Percentiles rank a stretch among this genome's conserved stretches.
Evolutionary conservation across 2,888 invertebrate genomes (phyloP).

Genomic region (Hydrotaea cyrtoneurina): DNA sequence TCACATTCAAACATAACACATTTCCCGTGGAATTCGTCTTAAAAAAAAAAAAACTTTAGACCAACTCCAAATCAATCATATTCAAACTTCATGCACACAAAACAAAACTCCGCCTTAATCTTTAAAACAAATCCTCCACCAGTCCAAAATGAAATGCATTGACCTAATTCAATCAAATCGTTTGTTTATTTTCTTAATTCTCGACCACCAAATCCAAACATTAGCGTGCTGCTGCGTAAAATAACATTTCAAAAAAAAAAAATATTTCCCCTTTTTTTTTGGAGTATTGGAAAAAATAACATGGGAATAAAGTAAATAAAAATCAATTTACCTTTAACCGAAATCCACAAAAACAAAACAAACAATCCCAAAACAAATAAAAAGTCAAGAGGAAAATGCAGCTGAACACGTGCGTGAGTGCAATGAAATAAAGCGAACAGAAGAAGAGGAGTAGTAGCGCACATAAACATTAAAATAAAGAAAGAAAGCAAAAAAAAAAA

Average conservation of each 20-base stretch:
- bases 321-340: constrained; percentile 3
- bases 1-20: too few relatives aligned
- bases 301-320: constrained; percentile 3
- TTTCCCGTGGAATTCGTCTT: too few relatives aligned
- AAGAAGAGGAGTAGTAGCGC: not conserved
- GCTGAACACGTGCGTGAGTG: constrained; percentile 27
- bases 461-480: not conserved
- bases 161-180: constrained; percentile 27
- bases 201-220: not conserved
- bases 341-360: not conserved
- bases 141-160: not conserved
- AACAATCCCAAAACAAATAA: not conserved
- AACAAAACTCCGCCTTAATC: not conserved
- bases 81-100: too few relatives aligned
- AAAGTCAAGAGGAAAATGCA: not conserved
- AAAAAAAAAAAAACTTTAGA: too few relatives aligned
- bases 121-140: not conserved
- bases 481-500: not conserved
- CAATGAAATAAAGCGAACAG: not conserved
- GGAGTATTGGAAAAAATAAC: not conserved
- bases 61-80: too few relatives aligned
- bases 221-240: not conserved
- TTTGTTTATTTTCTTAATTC: constrained; percentile 29
- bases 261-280: constrained; percentile 8
- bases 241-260: not conserved